Base-by-base conservation (phyloP, 2,797 vertebrate genomes). In the Myotis planiceps region DNA sequence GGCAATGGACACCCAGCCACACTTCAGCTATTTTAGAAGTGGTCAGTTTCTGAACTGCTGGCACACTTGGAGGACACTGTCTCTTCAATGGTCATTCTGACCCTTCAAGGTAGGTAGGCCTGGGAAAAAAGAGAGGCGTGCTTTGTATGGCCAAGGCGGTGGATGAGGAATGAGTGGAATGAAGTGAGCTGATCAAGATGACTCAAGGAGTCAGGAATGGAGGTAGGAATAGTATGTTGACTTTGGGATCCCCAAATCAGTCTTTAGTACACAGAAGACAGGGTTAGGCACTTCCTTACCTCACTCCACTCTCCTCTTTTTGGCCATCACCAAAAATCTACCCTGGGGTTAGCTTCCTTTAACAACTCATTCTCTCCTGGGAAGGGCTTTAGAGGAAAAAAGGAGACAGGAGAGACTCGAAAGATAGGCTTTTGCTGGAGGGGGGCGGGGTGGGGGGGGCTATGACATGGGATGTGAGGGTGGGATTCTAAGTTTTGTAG, bases 1-100 rank as follows among this genome's bases (percentile, higher is more conserved):
- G 92, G 96, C 94, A 83, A 32, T 58, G 55, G 92, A 88, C 78
- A 58, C 60, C 71, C 76, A 66, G 18, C 90, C 76, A 37, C 89
- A 49, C 78, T 75, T 29, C 90, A 42, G 90, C 90, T 92, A 65
- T 95, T 94, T 96, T 95, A 96, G 94, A 97, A 94, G 87, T 85
- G 90, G 92, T 96, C 88, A 32, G 39, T 65, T 92, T 94, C 92
- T 90, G 95, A 96, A 92, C 66, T 93, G 93, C 96, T 97, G 93
- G 96, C 96, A 90, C 83, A 89, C 88, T 97, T 97, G 97, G 95
- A 98, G 96, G 94, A 93, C 95, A 68, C 90, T 45, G 29, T 88
- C 71, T 95, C 93, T 94, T 94, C 65, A 92, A 88, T 90, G 90
- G 95, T 95, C 93, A 90, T 68, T 90, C 81, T 88, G 85, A 93